Evolutionary conservation across 2,113 vertebrate species (phyloP).

Genomic region (Potamarius usumacintae): DNA sequence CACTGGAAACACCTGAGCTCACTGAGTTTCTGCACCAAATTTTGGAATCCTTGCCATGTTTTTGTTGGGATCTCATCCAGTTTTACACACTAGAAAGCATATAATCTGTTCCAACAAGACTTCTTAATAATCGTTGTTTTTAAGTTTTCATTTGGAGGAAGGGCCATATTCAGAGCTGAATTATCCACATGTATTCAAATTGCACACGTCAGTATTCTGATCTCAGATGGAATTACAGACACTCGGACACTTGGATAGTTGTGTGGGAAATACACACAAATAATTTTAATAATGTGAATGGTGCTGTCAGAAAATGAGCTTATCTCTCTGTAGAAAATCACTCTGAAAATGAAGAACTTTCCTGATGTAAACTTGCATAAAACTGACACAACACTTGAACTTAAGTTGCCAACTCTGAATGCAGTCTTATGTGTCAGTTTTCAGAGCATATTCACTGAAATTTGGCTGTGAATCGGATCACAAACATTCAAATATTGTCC

Average conservation of each 20-base stretch:
- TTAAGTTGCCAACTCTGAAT: not conserved
- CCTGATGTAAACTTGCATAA: not conserved
- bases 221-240: not conserved
- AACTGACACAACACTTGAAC: not conserved
- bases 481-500: not conserved
- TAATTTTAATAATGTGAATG: not conserved
- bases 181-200: not conserved
- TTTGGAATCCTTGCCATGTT: not conserved
- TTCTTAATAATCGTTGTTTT: not conserved
- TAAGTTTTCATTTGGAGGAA: not conserved
- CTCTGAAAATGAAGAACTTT: not conserved
- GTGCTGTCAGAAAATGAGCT: not conserved
- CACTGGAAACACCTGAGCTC: not conserved
- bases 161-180: not conserved
- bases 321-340: not conserved
- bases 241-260: not conserved
- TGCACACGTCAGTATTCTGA: no score
- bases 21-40: not conserved
- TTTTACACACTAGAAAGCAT: not conserved
- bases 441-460: not conserved
- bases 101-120: not conserved
- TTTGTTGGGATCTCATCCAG: not conserved
- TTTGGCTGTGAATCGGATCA: not conserved
- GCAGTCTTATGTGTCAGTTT: not conserved
- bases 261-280: not conserved